Evolutionary conservation across 1,140 invertebrate species (phyloP).

Genomic region (Pentalonia nigronervosa): DNA sequence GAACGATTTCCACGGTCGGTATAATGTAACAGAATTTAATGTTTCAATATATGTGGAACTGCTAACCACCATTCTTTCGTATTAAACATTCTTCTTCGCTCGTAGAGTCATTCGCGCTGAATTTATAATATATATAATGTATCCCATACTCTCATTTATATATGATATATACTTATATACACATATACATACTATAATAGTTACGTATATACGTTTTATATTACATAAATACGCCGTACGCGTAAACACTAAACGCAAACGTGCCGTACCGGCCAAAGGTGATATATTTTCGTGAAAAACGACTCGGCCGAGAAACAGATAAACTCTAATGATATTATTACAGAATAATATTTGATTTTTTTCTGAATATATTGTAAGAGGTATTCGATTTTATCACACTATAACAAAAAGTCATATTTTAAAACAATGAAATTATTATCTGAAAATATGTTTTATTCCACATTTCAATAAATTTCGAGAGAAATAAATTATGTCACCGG

Average conservation of each 20-base stretch:
- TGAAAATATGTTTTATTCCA: neutral
- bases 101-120: neutral
- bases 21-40: slow-evolving; percentile 29
- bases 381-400: neutral
- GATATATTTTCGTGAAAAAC: neutral
- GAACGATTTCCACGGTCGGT: slow-evolving; percentile 24
- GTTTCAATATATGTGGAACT: slow-evolving; percentile 5
- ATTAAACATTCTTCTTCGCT: slow-evolving; percentile 17
- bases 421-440: neutral
- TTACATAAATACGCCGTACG: neutral
- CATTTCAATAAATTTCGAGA: neutral
- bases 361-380: neutral
- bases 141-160: neutral
- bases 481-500: neutral
- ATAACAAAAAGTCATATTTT: neutral
- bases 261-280: neutral
- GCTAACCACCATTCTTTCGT: neutral
- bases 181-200: neutral
- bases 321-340: neutral
- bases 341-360: neutral
- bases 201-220: neutral
- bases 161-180: neutral
- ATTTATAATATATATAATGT: neutral
- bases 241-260: neutral
- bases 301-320: neutral